Percentiles rank a stretch among this genome's conserved stretches.
Conservation (phyloP, 2,797 vertebrate genomes). For the Momotus momota region DNA sequence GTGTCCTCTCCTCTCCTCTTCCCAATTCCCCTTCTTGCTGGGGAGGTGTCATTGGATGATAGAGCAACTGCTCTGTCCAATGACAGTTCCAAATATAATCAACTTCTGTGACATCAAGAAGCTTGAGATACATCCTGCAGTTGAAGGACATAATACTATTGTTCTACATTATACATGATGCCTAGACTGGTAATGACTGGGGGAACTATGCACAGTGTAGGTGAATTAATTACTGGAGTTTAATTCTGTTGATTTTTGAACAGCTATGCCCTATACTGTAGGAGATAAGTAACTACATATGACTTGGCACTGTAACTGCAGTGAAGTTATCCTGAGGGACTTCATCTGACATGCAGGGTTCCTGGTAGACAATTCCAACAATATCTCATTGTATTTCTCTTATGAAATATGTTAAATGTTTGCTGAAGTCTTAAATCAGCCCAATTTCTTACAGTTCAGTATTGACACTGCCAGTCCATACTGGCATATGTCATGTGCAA, state of each 20-base stretch:
- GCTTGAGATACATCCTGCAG: neutral
- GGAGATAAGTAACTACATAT: neutral
- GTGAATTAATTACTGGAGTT: neutral
- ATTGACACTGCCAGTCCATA: neutral
- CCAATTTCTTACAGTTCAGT: neutral
- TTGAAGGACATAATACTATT: neutral
- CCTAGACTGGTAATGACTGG: neutral
- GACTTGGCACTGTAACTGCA: neutral
- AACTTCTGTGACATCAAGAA: neutral
- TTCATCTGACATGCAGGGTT: neutral
- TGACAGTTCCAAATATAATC: neutral
- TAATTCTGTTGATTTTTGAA: neutral
- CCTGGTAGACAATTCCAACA: neutral
- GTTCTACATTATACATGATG: neutral
- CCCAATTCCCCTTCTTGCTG: neutral
- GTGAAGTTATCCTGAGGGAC: neutral
- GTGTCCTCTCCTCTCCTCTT: neutral
- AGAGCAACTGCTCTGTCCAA: neutral
- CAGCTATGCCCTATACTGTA: neutral
- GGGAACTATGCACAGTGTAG: neutral
- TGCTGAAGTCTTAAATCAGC: slow-evolving; percentile 22
- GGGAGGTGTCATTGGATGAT: neutral
- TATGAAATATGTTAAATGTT: slow-evolving; percentile 2
- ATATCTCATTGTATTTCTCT: slow-evolving; percentile 22
- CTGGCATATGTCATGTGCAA: neutral